Percentiles rank a stretch among this genome's conserved stretches.
Evolutionary conservation across 2,888 invertebrate genomes (phyloP).

Genomic region (Rhingia campestris): DNA sequence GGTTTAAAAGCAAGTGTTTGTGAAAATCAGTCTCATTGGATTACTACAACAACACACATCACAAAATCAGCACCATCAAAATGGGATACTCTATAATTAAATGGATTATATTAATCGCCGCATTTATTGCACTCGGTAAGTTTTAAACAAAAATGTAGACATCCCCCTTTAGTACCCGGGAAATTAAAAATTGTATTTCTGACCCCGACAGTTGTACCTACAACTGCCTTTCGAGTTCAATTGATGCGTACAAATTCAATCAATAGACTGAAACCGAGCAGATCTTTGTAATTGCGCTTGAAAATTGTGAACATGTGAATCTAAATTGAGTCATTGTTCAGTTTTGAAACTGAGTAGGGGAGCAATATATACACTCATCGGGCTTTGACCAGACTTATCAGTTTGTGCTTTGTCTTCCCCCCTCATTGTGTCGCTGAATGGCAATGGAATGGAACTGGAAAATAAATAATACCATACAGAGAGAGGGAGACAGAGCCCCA

Average conservation of each 20-base stretch:
- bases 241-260: constrained; percentile 19
- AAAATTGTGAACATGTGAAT: neutral
- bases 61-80: constrained; percentile 73
- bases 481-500: too few species aligned
- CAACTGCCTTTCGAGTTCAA: constrained; percentile 7
- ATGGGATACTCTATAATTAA: constrained; percentile 80
- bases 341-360: neutral
- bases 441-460: constrained; percentile 6
- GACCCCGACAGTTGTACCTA: neutral
- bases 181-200: too few species aligned
- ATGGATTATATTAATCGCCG: constrained; percentile 81
- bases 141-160: constrained; percentile 50
- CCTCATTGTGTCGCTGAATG: neutral
- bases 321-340: constrained; percentile 53
- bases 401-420: neutral
- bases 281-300: constrained; percentile 24
- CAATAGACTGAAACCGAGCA: neutral
- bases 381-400: constrained; percentile 8
- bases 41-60: constrained; percentile 16
- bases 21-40: constrained; percentile 45
- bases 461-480: neutral
- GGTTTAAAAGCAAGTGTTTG: constrained; percentile 32
- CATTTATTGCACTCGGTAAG: constrained; percentile 80
- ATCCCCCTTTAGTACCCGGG: too few species aligned
- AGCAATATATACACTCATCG: neutral